Evolutionary conservation across 1,140 invertebrate genomes (phyloP), one percentile per base, ranked within the genome.

Genomic region (Copidosoma floridanum): DNA sequence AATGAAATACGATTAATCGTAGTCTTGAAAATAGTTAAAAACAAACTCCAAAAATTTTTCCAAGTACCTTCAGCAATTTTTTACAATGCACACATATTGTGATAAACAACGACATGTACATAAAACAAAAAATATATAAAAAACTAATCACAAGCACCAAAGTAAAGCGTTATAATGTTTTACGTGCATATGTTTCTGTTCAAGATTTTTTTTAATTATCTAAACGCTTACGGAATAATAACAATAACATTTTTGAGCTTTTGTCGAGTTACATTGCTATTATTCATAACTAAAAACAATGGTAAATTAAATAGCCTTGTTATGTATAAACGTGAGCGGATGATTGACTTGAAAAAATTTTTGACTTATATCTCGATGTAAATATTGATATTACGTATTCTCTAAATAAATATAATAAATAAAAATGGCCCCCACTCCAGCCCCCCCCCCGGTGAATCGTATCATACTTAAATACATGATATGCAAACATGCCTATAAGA

Each of bases 351-450:
- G n/a, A n/a, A n/a, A n/a, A n/a, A n/a, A n/a, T n/a, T n/a, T n/a
- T n/a, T n/a, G n/a, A n/a, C n/a, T 73, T 68, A 70, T 73, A 67
- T 74, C 67, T 79, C 71, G 74, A 77, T 80, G 77, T 80, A 80
- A 77, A 80, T 80, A 80, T 76, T 79, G 75, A 77, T 68, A 76
- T 76, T 76, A 69, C 74, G 18, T 55, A 55, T 55, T 55, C 52
- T 55, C 48, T 67, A 57, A 61, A 65, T 51, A 24, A 52, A 63
- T 24, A 20, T 37, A 46, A 35, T 52, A 47, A n/a, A 53, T 16
- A 44, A 55, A 54, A 46, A 46, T 53, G 71, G 68, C 65, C 54
- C 65, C 65, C 61, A n/a, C 68, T 61, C 63, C 61, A 23, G 20
- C 14, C 46, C 8, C 20, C n/a, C 24, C 23, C 23, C 44, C 44